These are phyloP conservation scores for Yponomeuta plumbellus DNA, from an alignment of 2,888 invertebrate genomes.

Conservation along the genomic window DNA sequence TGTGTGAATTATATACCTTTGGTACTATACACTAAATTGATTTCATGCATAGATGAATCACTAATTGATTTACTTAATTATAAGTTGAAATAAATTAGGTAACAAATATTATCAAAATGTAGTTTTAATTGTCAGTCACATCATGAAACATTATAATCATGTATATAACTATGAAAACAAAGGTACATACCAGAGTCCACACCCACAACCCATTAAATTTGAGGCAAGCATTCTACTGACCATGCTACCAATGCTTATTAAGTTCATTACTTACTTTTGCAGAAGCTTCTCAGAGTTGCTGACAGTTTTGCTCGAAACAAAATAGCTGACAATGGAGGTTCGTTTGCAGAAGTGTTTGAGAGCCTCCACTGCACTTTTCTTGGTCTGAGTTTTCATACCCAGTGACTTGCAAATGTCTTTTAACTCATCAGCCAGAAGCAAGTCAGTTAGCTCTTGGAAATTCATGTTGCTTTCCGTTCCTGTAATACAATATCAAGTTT, in stretches of 20 bases:
- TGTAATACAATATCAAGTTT: slow-evolving; percentile 19
- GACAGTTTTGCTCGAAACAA: slow-evolving; percentile 25
- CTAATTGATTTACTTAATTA: too few relatives aligned
- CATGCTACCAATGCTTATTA: too few relatives aligned
- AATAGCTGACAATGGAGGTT: slow-evolving; percentile 39
- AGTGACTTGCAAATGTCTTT: slow-evolving; percentile 51
- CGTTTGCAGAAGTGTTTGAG: slow-evolving; percentile 36
- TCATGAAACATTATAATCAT: too few relatives aligned
- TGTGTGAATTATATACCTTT: too few relatives aligned
- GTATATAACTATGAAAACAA: too few relatives aligned
- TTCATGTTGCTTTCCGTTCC: slow-evolving; percentile 27
- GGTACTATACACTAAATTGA: background rate
- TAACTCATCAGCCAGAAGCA: slow-evolving; percentile 47
- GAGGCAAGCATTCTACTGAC: too few relatives aligned
- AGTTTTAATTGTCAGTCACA: too few relatives aligned
- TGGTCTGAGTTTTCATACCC: slow-evolving; percentile 43
- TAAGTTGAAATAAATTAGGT: too few relatives aligned
- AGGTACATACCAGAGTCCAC: too few relatives aligned
- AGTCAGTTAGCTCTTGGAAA: slow-evolving; percentile 37
- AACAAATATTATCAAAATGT: too few relatives aligned
- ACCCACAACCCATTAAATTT: too few relatives aligned
- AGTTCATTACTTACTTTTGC: slow-evolving; percentile 39
- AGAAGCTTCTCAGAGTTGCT: slow-evolving; percentile 41
- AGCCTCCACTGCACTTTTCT: slow-evolving; percentile 40
- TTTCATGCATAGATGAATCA: too few relatives aligned